phyloP scores from a whole-genome alignment of 2,113 vertebrate species.

The Nyctereutes procyonoides region DNA sequence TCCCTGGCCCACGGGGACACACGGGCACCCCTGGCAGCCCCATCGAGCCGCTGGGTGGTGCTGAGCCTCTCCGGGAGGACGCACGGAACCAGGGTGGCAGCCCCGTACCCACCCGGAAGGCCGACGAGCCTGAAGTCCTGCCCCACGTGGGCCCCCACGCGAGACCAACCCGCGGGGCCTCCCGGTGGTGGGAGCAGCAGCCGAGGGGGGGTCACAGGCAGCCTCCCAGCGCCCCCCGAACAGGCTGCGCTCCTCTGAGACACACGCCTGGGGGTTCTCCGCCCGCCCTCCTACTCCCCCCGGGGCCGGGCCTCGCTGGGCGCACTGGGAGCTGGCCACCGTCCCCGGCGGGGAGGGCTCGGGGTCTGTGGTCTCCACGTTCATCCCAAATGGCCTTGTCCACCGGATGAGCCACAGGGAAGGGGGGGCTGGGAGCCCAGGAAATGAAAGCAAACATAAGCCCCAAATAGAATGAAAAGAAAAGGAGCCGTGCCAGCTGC shows the following conservation, averaged over 20 bases:
- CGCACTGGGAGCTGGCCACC: not conserved
- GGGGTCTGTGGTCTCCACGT: not conserved
- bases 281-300: rapidly evolving
- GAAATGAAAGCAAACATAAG: not conserved
- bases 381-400: not conserved
- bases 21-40: too few species aligned
- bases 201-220: rapidly evolving
- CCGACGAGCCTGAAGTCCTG: not conserved
- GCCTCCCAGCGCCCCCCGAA: not conserved
- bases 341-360: rapidly evolving
- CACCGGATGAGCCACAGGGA: not conserved
- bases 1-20: too few species aligned
- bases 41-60: not conserved
- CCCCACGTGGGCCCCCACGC: rapidly evolving
- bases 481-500: not conserved
- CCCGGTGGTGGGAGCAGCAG: rapidly evolving
- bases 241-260: not conserved
- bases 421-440: not conserved
- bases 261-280: not conserved
- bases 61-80: not conserved
- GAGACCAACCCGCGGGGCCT: not conserved
- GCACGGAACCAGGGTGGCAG: not conserved
- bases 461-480: not conserved
- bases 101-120: rapidly evolving
- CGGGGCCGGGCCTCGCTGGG: not conserved